Evolutionary conservation across 2,888 invertebrate species (phyloP), one percentile per base, ranked within the genome.

Genomic region (Ecliptopera silaceata): DNA sequence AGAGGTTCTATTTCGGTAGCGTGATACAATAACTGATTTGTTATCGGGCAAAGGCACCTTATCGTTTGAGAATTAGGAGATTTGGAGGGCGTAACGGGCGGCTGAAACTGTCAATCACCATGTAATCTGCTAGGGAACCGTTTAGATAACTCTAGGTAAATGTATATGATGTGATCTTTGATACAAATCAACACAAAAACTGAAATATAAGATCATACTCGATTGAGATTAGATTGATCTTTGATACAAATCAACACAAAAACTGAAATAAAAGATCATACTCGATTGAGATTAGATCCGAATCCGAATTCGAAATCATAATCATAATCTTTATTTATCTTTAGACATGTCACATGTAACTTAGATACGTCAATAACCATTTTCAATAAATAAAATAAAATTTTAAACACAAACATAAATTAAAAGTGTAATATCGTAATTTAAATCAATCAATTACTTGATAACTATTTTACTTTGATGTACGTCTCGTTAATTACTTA

Each of bases 31-130:
- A 77, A 64, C 65, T 72, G 69, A 80, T 74, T 72, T 79, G 77
- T 87, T 89, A 89, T 90, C 88, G 86, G 86, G 73, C 88, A 88
- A 86, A 87, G 84, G 83, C 86, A 76, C 70, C 66, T 62, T 50
- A 63, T 50, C 60, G 65, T 63, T 70, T 63, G 69, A 71, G 68
- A 73, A 74, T 69, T 61, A 34, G 57, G 61, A 48, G 68, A 69
- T 53, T n/a, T 45, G 43, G 45, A 41, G 42, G 42, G 41, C 26
- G 41, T 47, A 22, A 26, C 22, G 22, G 15, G 10, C 41, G 32
- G 26, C 43, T 47, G 22, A 49, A 52, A 54, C 41, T 53, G 45
- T 46, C 58, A 54, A 48, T 55, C 22, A 55, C 36, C 1, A 13
- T 36, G 36, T 36, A 36, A 36, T 36, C 36, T 36, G 15, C 15